Base-by-base conservation (phyloP, 2,888 invertebrate species). In the Glaucopsyche alexis region DNA sequence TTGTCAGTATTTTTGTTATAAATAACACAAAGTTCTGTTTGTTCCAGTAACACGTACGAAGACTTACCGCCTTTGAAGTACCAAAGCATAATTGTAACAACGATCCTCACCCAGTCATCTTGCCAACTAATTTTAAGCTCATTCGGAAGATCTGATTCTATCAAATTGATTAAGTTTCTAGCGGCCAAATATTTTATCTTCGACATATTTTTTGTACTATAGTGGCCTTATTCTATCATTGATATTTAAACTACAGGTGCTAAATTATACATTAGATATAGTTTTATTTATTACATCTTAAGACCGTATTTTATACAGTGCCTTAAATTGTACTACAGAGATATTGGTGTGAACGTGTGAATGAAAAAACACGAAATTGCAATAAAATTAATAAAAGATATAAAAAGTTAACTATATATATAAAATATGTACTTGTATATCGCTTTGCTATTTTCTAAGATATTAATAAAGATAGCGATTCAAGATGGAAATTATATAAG, bases 61-160 rank as follows among this genome's bases (percentile, higher is more conserved):
- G 73, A 42, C 66, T 76, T 77, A 74, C 78, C 78, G 80, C 81
- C 81, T 80, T 78, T 81, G 81, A 81, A 78, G 81, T 84, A 85
- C 90, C 90, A 90, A 90, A 90, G 90, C 83, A 79, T 83, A 80
- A 79, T 79, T 75, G 77, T 77, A 77, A 75, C 76, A 75, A 73
- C 73, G 76, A 49, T 65, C 65, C 50, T 66, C 72, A 72, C 16
- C 65, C 64, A 72, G 72, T 66, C 72, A 72, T 72, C 72, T 72
- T 72, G 72, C 72, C 72, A 72, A 72, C 1, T 72, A 50, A 65
- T 72, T 72, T 66, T 50, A 65, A 29, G 64, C 72, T 64, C 47
- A 45, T 38, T 38, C 47, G n/a, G 16, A 65, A 73, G 74, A 72
- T 70, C 52, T 52, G 65, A 72, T 38, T 73, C 65, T 69, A 72